Percentiles rank a stretch among this genome's conserved stretches.
Evolutionary conservation across 35 echinoderm and acorn worm genomes (phyloP).

Genomic region (Apostichopus parvimensis): DNA sequence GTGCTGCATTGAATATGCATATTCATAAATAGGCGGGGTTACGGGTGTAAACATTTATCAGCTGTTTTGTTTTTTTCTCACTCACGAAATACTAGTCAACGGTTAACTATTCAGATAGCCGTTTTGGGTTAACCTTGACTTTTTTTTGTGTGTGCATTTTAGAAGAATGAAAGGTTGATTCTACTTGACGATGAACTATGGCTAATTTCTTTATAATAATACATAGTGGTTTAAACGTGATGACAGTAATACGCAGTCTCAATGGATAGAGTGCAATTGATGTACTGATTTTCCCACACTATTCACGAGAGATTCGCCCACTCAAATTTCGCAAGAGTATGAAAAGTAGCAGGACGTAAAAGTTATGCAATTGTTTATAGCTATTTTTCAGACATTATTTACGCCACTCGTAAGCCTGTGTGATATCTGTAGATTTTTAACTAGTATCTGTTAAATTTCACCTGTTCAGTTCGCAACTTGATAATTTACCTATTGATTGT

Average conservation of each 20-base stretch:
- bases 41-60: neutral
- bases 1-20: neutral
- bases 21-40: constrained; percentile 5
- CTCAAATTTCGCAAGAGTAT: too few relatives aligned
- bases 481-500: too few relatives aligned
- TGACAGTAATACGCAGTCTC: neutral
- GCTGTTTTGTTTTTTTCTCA: neutral
- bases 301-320: neutral
- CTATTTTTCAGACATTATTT: too few relatives aligned
- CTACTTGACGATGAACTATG: neutral
- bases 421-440: too few relatives aligned
- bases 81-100: neutral
- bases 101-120: neutral
- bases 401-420: too few relatives aligned
- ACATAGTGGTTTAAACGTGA: neutral
- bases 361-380: too few relatives aligned
- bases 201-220: neutral
- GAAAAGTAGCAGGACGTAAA: too few relatives aligned
- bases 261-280: neutral
- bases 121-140: neutral
- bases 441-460: too few relatives aligned
- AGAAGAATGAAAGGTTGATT: too few relatives aligned
- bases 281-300: neutral
- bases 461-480: too few relatives aligned
- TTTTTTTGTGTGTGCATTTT: neutral